Percentiles rank a stretch among this genome's conserved stretches.
Conservation (phyloP, 2,888 invertebrate species). For the Drosophila suboccidentalis region DNA sequence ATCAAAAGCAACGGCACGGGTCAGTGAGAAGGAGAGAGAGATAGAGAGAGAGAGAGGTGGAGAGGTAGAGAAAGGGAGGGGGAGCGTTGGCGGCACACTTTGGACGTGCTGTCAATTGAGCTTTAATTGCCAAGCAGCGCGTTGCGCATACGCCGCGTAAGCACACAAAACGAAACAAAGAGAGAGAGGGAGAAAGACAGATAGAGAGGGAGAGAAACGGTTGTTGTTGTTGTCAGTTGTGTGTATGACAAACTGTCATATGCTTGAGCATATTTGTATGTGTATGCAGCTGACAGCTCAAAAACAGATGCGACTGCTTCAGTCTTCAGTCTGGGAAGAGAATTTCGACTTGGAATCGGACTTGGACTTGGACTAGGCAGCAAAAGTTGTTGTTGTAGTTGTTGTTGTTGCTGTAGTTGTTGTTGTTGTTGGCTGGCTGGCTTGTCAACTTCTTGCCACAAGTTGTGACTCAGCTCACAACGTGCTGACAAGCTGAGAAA, state of each 20-base stretch:
- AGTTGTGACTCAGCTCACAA: slow-evolving; percentile 26
- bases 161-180: slow-evolving; percentile 41
- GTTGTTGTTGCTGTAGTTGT: not conserved
- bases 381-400: not conserved
- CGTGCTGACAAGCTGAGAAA: slow-evolving; percentile 27
- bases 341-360: slow-evolving; percentile 1
- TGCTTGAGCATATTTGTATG: slow-evolving; percentile 43
- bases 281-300: slow-evolving; percentile 40
- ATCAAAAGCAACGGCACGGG: slow-evolving; percentile 53
- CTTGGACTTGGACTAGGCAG: slow-evolving; percentile 5
- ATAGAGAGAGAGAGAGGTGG: not conserved
- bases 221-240: slow-evolving; percentile 28
- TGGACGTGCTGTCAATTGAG: slow-evolving; percentile 73
- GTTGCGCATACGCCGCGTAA: slow-evolving; percentile 56
- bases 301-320: slow-evolving; percentile 6
- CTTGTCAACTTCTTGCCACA: slow-evolving; percentile 44
- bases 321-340: slow-evolving; percentile 15
- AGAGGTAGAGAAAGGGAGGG: not conserved
- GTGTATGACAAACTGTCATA: slow-evolving; percentile 54
- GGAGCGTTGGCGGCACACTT: slow-evolving; percentile 74
- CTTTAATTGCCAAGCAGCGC: slow-evolving; percentile 58
- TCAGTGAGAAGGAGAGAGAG: slow-evolving; percentile 9
- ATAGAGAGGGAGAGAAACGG: not conserved
- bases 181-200: slow-evolving; percentile 16
- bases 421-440: slow-evolving; percentile 10